Conservation (phyloP, 92 coral and sea anemone species). For the Virgularia gustaviana region DNA sequence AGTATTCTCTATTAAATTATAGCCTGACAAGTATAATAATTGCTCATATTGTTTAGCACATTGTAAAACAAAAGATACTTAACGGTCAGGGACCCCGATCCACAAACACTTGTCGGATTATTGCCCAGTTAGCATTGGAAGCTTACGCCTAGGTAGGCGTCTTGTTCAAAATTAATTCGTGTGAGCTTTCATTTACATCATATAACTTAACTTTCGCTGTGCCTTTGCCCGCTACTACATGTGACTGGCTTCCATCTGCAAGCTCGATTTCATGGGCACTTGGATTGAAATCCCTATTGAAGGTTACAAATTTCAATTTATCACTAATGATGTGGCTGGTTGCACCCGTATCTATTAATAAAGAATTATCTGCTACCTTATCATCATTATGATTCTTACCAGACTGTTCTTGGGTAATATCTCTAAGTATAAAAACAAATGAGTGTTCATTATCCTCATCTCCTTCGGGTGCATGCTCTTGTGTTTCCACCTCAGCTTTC, state of each 20-base stretch:
- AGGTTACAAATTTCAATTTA: slow-evolving; percentile 17
- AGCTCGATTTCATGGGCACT: slow-evolving; percentile 39
- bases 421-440: slow-evolving; percentile 24
- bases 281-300: slow-evolving; percentile 15
- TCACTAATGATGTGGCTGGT: slow-evolving; percentile 38
- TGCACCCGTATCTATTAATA: slow-evolving; percentile 34
- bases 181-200: slow-evolving; percentile 35
- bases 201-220: slow-evolving; percentile 30
- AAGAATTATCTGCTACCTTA: too few relatives aligned
- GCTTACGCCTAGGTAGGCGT: too few relatives aligned
- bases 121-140: too few relatives aligned
- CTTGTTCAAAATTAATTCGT: too few relatives aligned
- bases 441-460: slow-evolving; percentile 2
- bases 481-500: neutral
- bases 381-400: too few relatives aligned
- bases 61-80: too few relatives aligned
- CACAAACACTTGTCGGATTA: too few relatives aligned
- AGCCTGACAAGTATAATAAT: too few relatives aligned
- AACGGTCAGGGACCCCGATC: too few relatives aligned
- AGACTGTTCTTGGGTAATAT: slow-evolving; percentile 2
- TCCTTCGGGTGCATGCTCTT: slow-evolving; percentile 1
- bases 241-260: slow-evolving; percentile 40
- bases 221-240: slow-evolving; percentile 27
- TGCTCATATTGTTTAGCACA: too few relatives aligned
- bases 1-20: too few relatives aligned